Percentiles rank a stretch among this genome's conserved stretches.
These are phyloP conservation scores for Tursiops truncatus DNA, from an alignment of 2,113 vertebrate genomes.

Conservation along the genomic window DNA sequence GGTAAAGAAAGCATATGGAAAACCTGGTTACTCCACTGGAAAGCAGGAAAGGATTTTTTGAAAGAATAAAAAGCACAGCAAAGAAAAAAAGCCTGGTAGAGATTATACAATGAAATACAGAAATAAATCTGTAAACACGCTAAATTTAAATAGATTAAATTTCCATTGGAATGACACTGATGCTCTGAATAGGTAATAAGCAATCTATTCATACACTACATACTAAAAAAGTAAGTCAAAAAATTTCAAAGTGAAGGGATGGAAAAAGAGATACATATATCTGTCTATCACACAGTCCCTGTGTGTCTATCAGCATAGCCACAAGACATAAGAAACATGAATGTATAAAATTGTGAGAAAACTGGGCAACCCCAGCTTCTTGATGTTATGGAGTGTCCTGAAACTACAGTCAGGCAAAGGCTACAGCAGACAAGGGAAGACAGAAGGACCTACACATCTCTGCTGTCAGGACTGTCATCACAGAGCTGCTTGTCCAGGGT, in stretches of 20 bases:
- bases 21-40: neutral
- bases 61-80: neutral
- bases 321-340: neutral
- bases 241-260: neutral
- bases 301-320: neutral
- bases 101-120: neutral
- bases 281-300: neutral
- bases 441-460: rapidly evolving
- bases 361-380: neutral
- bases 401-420: neutral
- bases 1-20: neutral
- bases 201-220: neutral
- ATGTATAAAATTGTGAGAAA: neutral
- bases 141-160: neutral
- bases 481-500: neutral
- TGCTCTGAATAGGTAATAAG: neutral
- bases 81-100: neutral
- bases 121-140: neutral
- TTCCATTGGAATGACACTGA: neutral
- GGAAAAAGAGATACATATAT: neutral
- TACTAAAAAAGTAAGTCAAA: neutral
- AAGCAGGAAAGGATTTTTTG: neutral
- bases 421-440: neutral
- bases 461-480: neutral
- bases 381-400: neutral